These are phyloP conservation scores for Calephelis perditalis DNA, from an alignment of 2,888 invertebrate genomes.

Conservation along the genomic window DNA sequence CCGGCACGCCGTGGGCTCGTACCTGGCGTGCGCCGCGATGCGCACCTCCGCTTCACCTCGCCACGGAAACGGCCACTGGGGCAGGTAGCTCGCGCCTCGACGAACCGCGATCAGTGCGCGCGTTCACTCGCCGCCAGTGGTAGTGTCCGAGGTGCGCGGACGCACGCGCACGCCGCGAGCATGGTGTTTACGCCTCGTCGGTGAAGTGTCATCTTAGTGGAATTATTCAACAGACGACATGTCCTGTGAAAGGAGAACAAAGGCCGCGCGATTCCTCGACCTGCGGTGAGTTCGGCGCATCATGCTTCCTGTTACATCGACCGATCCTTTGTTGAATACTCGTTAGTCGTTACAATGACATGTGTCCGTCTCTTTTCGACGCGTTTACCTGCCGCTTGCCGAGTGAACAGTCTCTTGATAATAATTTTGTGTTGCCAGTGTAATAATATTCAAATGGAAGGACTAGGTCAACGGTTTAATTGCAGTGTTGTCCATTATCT, in stretches of 20 bases:
- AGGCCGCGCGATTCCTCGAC: conserved; percentile 72
- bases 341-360: conserved; percentile 45
- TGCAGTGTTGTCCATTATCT: conserved; percentile 31
- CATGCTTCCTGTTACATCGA: conserved; percentile 59
- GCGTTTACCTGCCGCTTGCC: conserved; percentile 43
- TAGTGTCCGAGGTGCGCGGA: conserved; percentile 70
- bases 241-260: conserved; percentile 76
- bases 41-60: conserved; percentile 69
- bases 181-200: conserved; percentile 60
- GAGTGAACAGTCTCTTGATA: conserved; percentile 43
- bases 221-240: conserved; percentile 58
- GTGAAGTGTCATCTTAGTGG: conserved; percentile 67
- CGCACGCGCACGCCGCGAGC: conserved; percentile 59
- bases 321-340: conserved; percentile 70
- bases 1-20: conserved; percentile 35
- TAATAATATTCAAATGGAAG: conserved; percentile 14
- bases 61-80: conserved; percentile 50
- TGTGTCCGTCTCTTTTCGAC: conserved; percentile 68
- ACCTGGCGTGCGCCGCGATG: conserved; percentile 68
- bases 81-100: conserved; percentile 61
- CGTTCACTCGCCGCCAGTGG: conserved; percentile 74
- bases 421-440: conserved; percentile 21
- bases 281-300: conserved; percentile 71
- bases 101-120: conserved; percentile 67
- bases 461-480: conserved; percentile 22